These are phyloP conservation scores for Dendrophyllia cribrosa DNA, from an alignment of 64 coral and sea anemone species.

Conservation along the genomic window DNA sequence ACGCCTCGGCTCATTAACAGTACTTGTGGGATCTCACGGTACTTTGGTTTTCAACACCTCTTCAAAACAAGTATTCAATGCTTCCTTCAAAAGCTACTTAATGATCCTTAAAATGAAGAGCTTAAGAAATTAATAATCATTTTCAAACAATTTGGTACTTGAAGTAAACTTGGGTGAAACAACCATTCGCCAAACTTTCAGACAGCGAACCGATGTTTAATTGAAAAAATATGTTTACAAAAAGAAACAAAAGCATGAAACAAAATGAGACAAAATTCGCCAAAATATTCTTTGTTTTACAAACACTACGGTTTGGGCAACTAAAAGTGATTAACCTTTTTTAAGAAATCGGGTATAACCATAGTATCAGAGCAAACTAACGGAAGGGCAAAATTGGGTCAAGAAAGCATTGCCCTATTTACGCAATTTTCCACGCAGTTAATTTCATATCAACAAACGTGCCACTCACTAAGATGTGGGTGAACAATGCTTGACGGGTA, in stretches of 20 bases:
- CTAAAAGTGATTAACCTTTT: not conserved
- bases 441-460: not conserved
- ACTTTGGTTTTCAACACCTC: not conserved
- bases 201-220: too few relatives aligned
- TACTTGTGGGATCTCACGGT: not conserved
- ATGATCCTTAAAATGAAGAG: not conserved
- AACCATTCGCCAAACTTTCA: too few relatives aligned
- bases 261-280: too few relatives aligned
- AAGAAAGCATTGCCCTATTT: not conserved
- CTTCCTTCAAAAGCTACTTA: not conserved
- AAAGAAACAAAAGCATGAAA: too few relatives aligned
- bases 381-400: not conserved
- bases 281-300: not conserved
- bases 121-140: not conserved
- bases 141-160: too few relatives aligned
- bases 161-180: too few relatives aligned
- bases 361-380: not conserved
- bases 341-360: not conserved
- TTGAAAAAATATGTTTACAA: too few relatives aligned
- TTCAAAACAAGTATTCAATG: not conserved
- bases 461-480: not conserved
- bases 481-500: constrained; percentile 18
- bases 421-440: not conserved
- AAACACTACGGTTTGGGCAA: not conserved
- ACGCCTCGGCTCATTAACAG: not conserved